Base-by-base conservation (phyloP, 2,797 vertebrate genomes). In the Pangasius mekongensis region DNA sequence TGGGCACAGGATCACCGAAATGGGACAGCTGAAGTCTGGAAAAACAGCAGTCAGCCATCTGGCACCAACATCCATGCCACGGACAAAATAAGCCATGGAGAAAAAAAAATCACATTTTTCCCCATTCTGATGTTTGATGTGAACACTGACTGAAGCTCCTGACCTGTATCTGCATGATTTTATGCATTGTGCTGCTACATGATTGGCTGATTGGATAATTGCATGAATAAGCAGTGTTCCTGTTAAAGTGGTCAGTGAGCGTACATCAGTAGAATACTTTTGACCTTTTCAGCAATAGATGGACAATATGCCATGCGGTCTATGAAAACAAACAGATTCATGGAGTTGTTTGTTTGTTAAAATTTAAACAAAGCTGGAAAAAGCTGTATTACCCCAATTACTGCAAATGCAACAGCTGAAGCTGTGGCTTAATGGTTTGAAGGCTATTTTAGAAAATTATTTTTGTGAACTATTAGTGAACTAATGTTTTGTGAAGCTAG, bases 401-500 rank as follows among this genome's bases (percentile, higher is more conserved):
- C 60, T 49, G 39, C 60, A 49, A 64, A 83, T 47, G 3, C 64
- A n/a, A 64, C 43, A 43, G 36, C 13, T 83, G 39, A 83, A 47
- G 60, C 39, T 47, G 24, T 83, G 80, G 24, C 39, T 64, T 64
- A 43, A 36, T 36, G 54, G 54, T 39, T 24, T 58, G 54, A 81
- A 62, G 33, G 80, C 56, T 43, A 43, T 62, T 62, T 62, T 27
- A 43, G 24, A 43, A 30, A 18, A 64, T 64, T 9, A 47, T 64
- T 62, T 14, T 47, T 47, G 47, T 47, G 47, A 47, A 47, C 43
- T 47, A 47, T 27, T 43, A 47, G 24, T 71, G 49, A 56, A 54
- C 22, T 54, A 8, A 56, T 58, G 33, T 86, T 86, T 52, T 83
- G 60, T 84, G 43, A 85, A 85, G 66, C 30, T 58, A 52, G 22